A percentile compares a stretch with the other conserved stretches of the same genome.
Evolutionary conservation across 2,888 invertebrate species (phyloP).

Genomic region (Catocala fraxini): DNA sequence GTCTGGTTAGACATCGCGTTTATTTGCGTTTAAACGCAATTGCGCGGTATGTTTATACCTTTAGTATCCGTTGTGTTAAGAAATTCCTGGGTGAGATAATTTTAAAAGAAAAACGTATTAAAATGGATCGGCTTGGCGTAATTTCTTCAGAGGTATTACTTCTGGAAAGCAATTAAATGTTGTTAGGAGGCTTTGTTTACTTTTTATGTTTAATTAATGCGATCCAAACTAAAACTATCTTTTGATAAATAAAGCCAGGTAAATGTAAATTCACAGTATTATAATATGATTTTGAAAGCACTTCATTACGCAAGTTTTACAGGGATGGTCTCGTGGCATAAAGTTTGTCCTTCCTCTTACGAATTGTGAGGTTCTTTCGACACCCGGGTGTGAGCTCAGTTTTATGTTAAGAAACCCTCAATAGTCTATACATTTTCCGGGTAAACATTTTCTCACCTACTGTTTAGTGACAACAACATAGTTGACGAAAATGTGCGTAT

Average conservation of each 20-base stretch:
- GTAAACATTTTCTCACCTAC: too few species aligned
- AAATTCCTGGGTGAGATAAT: constrained; percentile 3
- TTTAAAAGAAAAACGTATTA: not conserved
- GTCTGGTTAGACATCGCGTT: constrained; percentile 24
- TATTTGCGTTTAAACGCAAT: constrained; percentile 29
- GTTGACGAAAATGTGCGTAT: too few species aligned
- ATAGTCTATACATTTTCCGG: too few species aligned
- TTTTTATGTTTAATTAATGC: not conserved
- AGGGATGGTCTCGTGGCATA: too few species aligned
- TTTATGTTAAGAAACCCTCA: too few species aligned
- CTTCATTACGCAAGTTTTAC: too few species aligned
- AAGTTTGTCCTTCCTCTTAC: too few species aligned
- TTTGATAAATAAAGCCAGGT: constrained; percentile 1
- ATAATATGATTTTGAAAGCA: too few species aligned
- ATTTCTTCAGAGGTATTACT: not conserved
- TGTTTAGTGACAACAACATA: too few species aligned
- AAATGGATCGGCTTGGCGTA: not conserved
- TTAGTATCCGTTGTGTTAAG: constrained; percentile 6
- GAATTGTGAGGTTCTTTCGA: too few species aligned
- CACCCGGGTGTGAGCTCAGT: too few species aligned
- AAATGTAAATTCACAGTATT: too few species aligned
- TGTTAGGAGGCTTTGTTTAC: not conserved
- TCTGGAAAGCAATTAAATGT: not conserved
- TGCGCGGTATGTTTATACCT: constrained; percentile 17
- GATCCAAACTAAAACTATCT: not conserved